Base-by-base conservation (phyloP, 2,888 invertebrate genomes). In the Melanargia galathea region DNA sequence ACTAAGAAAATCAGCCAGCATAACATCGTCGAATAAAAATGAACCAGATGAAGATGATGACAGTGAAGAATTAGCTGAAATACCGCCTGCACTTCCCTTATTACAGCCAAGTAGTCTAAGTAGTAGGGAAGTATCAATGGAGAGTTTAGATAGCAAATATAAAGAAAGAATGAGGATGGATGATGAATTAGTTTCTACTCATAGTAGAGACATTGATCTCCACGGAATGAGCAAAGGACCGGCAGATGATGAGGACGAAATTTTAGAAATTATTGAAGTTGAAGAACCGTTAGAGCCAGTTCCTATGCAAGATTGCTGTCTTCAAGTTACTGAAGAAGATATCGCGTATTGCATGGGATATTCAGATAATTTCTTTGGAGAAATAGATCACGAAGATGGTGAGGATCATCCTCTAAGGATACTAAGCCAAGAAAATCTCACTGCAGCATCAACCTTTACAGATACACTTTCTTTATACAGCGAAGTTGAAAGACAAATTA, bases 241-340 rank as follows among this genome's bases (percentile, higher is more conserved):
- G 40, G 79, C 81, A 22, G 87, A 90, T 5, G 91, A 90, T 48
- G 94, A 95, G 71, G 95, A 95, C 76, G 95, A 95, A 81, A 94
- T 96, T 68, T 85, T 96, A 76, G 96, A 96, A 87, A 95, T 96
- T 68, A 94, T 96, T 71, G 96, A 96, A 86, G 94, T 96, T 8
- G 95, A 95, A 77, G 96, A 96, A 81, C 94, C 94, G 1, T 92
- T 95, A 71, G 96, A 96, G 82, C 96, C 95, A 11, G 97, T 97
- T 18, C 96, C 96, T 54, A 97, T 95, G 92, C 96, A 96, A 84
- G 97, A 96, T 82, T 95, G 94, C 65, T 97, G 97, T 73, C 92
- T 97, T 60, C 97, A 97, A 92, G 97, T 97, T 59, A 97, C 97
- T 6, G 97, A 98, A 87, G 97, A 97, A 86, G 97, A 98, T 79